Conservation (phyloP, 2,888 invertebrate genomes). For the Acanthosepion esculentum region DNA sequence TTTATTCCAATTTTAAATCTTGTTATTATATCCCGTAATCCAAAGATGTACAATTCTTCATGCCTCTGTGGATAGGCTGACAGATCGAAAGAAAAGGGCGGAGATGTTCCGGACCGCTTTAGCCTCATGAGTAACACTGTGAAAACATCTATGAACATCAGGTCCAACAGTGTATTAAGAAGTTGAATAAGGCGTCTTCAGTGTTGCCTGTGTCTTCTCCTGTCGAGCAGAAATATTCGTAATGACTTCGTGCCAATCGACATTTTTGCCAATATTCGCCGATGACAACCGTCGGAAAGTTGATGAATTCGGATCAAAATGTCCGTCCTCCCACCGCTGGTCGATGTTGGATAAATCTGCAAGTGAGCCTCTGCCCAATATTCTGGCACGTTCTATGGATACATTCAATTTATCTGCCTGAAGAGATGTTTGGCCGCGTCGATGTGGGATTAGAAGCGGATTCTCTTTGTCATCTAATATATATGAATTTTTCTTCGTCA, state of each 20-base stretch:
- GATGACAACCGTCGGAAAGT: not conserved
- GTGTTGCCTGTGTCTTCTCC: not conserved
- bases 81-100: not conserved
- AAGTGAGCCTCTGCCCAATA: not conserved
- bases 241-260: conserved; percentile 6
- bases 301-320: conserved; percentile 20
- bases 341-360: not conserved
- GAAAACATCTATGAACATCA: not conserved
- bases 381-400: not conserved
- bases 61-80: not conserved
- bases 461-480: not conserved
- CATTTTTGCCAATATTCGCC: not conserved
- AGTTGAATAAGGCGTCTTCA: not conserved
- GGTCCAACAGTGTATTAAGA: not conserved
- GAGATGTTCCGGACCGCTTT: not conserved
- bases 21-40: not conserved
- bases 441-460: not conserved
- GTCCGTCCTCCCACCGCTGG: not conserved
- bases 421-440: conserved; percentile 12
- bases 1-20: not conserved
- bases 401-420: not conserved
- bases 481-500: not conserved
- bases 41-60: not conserved
- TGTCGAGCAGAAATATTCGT: not conserved
- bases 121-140: not conserved